These are phyloP conservation scores for Dipodomys merriami DNA, from an alignment of 2,113 vertebrate genomes.

Conservation along the genomic window DNA sequence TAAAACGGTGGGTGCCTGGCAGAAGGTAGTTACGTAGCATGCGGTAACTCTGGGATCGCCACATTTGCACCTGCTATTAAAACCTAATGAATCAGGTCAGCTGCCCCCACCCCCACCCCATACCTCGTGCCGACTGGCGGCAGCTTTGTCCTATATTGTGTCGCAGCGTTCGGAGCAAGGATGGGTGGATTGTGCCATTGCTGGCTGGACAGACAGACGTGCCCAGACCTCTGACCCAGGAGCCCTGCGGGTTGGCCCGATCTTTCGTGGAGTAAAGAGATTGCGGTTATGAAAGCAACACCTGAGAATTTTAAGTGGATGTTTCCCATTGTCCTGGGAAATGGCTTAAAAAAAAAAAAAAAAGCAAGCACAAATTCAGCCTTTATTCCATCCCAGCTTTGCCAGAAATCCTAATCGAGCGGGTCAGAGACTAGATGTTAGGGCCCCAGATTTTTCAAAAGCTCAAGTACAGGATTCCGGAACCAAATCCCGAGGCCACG, in stretches of 20 bases:
- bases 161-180: not conserved
- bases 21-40: not conserved
- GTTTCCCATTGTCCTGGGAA: not conserved
- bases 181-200: not conserved
- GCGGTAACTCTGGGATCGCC: not conserved
- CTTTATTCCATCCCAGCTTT: not conserved
- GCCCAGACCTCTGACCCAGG: not conserved
- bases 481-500: not conserved
- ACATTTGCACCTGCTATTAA: constrained; percentile 83
- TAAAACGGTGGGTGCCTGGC: not conserved
- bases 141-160: not conserved
- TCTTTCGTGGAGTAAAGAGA: no score
- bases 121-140: no score
- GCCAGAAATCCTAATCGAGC: not conserved
- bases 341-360: not conserved
- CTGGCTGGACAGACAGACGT: not conserved
- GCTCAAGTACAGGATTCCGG: not conserved
- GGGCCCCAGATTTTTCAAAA: not conserved
- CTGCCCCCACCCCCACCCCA: no score
- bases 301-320: not conserved
- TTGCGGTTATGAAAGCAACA: not conserved
- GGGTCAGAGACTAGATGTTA: not conserved
- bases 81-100: constrained; percentile 44
- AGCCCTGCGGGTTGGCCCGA: not conserved
- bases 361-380: not conserved